A percentile compares a stretch with the other conserved stretches of the same genome.
Evolutionary conservation across 2,888 invertebrate species (phyloP).

Genomic region (Colletes collaris): DNA sequence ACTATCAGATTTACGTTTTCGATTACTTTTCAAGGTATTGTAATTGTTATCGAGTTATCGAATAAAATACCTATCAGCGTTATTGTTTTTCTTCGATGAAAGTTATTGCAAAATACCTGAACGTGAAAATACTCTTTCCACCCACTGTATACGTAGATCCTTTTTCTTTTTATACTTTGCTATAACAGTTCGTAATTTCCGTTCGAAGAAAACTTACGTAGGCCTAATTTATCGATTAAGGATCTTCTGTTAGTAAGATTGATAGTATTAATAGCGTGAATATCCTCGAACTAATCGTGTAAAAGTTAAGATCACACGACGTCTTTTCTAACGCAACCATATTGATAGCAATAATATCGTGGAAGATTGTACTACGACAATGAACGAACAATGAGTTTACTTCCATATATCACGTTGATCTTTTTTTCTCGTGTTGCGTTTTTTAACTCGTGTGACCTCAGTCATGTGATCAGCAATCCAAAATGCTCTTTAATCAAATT

Average conservation of each 20-base stretch:
- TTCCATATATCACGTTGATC: neutral
- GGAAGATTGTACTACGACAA: neutral
- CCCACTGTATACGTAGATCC: neutral
- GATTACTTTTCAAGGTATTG: too few relatives aligned
- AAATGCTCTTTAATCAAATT: constrained; percentile 10
- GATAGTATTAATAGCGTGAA: constrained; percentile 16
- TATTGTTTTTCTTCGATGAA: too few relatives aligned
- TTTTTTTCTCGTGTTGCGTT: neutral
- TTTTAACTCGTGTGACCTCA: neutral
- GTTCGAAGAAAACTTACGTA: constrained; percentile 1
- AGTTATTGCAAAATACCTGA: too few relatives aligned
- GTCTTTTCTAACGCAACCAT: neutral
- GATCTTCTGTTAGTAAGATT: constrained; percentile 3
- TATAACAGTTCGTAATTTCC: neutral
- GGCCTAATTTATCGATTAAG: constrained; percentile 20
- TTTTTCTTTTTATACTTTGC: too few relatives aligned
- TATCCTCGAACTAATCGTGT: constrained; percentile 9
- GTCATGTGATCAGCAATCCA: constrained; percentile 18
- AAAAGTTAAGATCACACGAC: constrained; percentile 6
- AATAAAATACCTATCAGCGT: too few relatives aligned
- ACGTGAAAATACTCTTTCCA: too few relatives aligned
- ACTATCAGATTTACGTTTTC: too few relatives aligned
- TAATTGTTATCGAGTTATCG: too few relatives aligned
- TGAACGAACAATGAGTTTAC: neutral
- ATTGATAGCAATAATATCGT: neutral